Evolutionary conservation across 2,797 vertebrate species (phyloP).

Genomic region (Premnoplex brunnescens): DNA sequence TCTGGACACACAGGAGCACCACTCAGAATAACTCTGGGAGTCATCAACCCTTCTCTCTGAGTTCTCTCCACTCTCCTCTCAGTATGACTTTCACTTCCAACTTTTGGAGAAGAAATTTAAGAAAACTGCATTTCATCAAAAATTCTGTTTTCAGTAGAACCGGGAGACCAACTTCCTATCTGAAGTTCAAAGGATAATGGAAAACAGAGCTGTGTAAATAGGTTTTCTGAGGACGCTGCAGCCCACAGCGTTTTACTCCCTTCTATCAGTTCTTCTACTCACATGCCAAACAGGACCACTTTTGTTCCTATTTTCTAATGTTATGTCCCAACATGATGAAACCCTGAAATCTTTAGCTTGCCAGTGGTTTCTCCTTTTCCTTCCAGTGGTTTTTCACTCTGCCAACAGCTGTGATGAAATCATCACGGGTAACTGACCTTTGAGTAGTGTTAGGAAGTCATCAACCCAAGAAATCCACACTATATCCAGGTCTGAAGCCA

Average conservation of each 20-base stretch:
- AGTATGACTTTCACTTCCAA: neutral
- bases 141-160: neutral
- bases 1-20: neutral
- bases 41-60: neutral
- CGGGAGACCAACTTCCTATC: neutral
- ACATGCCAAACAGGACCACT: neutral
- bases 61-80: neutral
- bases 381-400: neutral
- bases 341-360: neutral
- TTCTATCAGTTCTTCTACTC: neutral
- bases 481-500: slow-evolving; percentile 43
- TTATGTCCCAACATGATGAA: neutral
- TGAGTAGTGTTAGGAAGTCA: slow-evolving; percentile 11
- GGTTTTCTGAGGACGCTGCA: neutral
- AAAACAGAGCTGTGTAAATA: neutral
- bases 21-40: neutral
- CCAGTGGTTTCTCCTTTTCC: neutral
- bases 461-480: neutral
- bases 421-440: neutral
- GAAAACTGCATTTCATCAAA: neutral
- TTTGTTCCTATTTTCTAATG: neutral
- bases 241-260: neutral
- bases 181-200: slow-evolving; percentile 32
- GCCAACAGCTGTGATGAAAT: slow-evolving; percentile 30
- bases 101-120: neutral